Evolutionary conservation across 2,797 vertebrate species (phyloP).

Genomic region (Sparus aurata): DNA sequence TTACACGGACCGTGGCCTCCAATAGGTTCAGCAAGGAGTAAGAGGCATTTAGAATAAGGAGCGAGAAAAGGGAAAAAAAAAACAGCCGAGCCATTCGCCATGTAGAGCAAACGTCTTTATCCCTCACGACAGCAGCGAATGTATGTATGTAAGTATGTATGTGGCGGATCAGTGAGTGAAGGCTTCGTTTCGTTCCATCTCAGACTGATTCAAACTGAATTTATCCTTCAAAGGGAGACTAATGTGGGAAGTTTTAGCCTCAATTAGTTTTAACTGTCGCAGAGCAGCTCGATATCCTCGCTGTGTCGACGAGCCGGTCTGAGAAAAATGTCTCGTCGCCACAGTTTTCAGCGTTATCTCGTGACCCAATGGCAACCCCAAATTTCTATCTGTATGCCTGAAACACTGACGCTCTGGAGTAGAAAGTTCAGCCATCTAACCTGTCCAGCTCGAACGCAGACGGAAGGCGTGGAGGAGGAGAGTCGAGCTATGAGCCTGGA

Average conservation of each 20-base stretch:
- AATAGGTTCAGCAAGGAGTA: constrained; percentile 44
- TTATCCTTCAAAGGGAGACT: constrained; percentile 12
- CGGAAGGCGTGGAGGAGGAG: no score
- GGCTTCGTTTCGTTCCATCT: constrained; percentile 43
- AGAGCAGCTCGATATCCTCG: no score
- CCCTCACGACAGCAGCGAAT: constrained; percentile 14
- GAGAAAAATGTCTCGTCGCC: no score
- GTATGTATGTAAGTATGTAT: constrained; percentile 12
- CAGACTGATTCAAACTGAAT: constrained; percentile 62
- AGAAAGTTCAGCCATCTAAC: no score
- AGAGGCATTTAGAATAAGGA: constrained; percentile 32
- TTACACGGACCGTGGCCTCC: constrained; percentile 59
- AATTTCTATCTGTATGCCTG: no score
- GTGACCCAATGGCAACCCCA: no score
- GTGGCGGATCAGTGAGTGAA: constrained; percentile 54
- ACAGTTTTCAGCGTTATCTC: no score
- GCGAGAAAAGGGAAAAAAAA: constrained; percentile 42
- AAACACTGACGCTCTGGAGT: no score
- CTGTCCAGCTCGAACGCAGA: no score
- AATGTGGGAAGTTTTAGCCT: neutral
- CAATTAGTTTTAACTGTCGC: neutral
- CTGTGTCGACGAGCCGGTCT: no score
- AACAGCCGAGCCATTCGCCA: constrained; percentile 67
- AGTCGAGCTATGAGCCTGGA: no score
- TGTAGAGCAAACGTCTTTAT: constrained; percentile 63